These are phyloP conservation scores for Alligator sinensis DNA, from an alignment of 2,113 vertebrate genomes.

Conservation along the genomic window DNA sequence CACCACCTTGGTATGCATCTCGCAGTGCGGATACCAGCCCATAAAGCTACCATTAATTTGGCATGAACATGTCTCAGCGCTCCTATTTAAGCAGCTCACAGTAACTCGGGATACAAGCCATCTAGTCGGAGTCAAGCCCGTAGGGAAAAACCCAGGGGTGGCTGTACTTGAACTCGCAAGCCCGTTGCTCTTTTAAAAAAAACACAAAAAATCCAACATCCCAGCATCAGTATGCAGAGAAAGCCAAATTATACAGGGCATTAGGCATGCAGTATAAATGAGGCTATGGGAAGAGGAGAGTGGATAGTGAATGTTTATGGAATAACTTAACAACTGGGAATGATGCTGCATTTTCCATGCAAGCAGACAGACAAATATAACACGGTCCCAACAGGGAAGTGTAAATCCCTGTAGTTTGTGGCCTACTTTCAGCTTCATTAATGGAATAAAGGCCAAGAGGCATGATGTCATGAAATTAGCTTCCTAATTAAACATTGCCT, in stretches of 20 bases:
- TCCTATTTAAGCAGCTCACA: neutral
- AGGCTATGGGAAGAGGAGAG: constrained; percentile 51
- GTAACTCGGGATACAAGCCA: constrained; percentile 1
- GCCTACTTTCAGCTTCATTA: constrained; percentile 80
- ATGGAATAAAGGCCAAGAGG: constrained; percentile 78
- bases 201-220: neutral
- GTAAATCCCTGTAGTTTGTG: constrained; percentile 72
- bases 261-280: constrained; percentile 70
- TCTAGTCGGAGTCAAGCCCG: neutral
- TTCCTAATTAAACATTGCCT: constrained; percentile 81
- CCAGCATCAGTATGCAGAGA: constrained; percentile 54
- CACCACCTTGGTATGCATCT: constrained; percentile 17
- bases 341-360: constrained; percentile 75
- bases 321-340: constrained; percentile 73
- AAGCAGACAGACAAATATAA: constrained; percentile 74
- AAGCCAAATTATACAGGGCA: constrained; percentile 62
- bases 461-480: constrained; percentile 80
- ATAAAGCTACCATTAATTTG: constrained; percentile 40
- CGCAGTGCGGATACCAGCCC: neutral
- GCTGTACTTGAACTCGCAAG: neutral
- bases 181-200: neutral
- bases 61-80: neutral
- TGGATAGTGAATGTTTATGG: constrained; percentile 60
- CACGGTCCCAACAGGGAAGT: constrained; percentile 63
- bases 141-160: neutral